Evolutionary conservation across 2,888 invertebrate species (phyloP).

Genomic region (Ischnus inquisitorius): DNA sequence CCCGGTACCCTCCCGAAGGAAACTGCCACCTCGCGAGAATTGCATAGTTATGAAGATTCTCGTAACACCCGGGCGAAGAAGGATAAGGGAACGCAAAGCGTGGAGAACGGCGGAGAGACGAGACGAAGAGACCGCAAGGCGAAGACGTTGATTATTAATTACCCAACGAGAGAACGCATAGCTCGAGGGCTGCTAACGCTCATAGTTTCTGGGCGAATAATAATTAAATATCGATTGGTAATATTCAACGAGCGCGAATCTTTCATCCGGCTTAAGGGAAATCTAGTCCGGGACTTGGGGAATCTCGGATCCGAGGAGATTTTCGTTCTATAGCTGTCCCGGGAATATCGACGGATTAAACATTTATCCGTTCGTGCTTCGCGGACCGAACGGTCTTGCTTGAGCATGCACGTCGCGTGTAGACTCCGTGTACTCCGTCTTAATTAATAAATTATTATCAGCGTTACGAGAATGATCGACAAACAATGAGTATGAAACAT

Average conservation of each 20-base stretch:
- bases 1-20: conserved; percentile 30
- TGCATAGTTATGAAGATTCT: conserved; percentile 67
- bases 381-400: no score
- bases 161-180: conserved; percentile 9
- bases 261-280: background rate
- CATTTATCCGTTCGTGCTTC: background rate
- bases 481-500: background rate
- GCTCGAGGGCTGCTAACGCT: conserved; percentile 25
- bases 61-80: conserved; percentile 18
- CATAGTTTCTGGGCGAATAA: background rate
- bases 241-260: conserved; percentile 4
- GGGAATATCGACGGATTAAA: background rate
- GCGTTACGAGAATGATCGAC: background rate
- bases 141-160: conserved; percentile 60
- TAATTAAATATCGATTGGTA: conserved; percentile 57
- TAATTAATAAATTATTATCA: background rate
- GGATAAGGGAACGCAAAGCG: background rate
- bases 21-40: conserved; percentile 63
- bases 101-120: conserved; percentile 15
- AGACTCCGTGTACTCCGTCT: no score
- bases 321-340: background rate
- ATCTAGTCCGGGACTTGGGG: background rate
- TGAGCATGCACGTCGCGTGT: background rate
- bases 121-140: conserved; percentile 24
- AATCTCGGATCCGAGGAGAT: background rate